phyloP scores from a whole-genome alignment of 1,140 invertebrate genomes.

The Hyphantria cunea region DNA sequence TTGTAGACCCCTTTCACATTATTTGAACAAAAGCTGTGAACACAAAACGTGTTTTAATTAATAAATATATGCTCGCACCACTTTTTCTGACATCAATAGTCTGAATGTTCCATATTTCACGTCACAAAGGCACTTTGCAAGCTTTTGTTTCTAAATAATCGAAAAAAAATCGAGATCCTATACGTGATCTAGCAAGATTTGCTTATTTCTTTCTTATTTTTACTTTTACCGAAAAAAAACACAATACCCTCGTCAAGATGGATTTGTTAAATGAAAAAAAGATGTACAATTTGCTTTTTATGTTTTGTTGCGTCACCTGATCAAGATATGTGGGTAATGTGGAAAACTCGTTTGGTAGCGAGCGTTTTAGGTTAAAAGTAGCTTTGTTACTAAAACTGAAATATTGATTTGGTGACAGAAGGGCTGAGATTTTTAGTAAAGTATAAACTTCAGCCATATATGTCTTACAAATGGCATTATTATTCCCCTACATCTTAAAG shows the following conservation, averaged over 20 bases:
- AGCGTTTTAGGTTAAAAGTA: constrained; percentile 19
- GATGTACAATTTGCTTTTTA: constrained; percentile 61
- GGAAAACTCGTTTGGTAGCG: constrained; percentile 24
- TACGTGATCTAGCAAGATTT: constrained; percentile 51
- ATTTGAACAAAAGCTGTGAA: constrained; percentile 8
- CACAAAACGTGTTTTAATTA: constrained; percentile 27
- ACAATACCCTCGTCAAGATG: constrained; percentile 56
- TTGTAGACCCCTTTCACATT: constrained; percentile 15
- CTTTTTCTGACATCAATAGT: constrained; percentile 12
- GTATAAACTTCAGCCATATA: not conserved
- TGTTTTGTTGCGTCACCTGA: constrained; percentile 57
- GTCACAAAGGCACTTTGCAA: constrained; percentile 22
- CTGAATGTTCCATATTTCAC: constrained; percentile 18
- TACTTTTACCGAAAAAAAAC: constrained; percentile 51
- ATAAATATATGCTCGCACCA: constrained; percentile 21
- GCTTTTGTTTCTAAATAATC: constrained; percentile 39
- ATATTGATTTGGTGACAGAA: constrained; percentile 13
- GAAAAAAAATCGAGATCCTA: constrained; percentile 42
- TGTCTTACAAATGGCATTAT: no score
- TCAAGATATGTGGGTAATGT: constrained; percentile 44
- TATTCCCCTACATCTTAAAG: no score
- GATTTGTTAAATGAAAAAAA: constrained; percentile 65
- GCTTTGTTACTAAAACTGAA: constrained; percentile 8
- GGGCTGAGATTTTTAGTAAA: not conserved
- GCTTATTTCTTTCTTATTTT: constrained; percentile 52